A percentile compares a stretch with the other conserved stretches of the same genome.
Conservation (phyloP, 2,888 invertebrate species). For the Idaea straminata region DNA sequence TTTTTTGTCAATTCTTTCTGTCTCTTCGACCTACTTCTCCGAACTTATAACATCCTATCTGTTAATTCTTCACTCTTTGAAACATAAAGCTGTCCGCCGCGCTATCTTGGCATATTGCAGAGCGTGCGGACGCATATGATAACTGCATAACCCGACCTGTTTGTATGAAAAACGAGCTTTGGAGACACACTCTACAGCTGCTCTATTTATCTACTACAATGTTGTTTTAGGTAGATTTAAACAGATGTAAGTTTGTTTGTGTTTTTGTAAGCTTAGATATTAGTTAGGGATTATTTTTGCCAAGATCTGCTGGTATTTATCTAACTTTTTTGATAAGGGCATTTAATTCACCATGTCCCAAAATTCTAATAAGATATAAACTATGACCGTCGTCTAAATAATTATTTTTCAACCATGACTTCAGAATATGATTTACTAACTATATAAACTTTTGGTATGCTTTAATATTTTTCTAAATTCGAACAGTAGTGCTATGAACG, state of each 20-base stretch:
- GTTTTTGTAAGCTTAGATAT: neutral
- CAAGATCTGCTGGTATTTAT: neutral
- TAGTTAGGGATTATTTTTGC: neutral
- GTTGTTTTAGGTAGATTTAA: constrained; percentile 1
- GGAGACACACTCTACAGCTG: constrained; percentile 2
- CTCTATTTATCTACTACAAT: neutral
- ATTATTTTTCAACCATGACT: too few species aligned
- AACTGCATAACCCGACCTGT: constrained; percentile 53
- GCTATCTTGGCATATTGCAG: constrained; percentile 63
- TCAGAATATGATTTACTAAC: too few species aligned
- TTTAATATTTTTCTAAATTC: too few species aligned
- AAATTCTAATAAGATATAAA: too few species aligned
- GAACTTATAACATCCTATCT: constrained; percentile 19
- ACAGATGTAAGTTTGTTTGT: neutral
- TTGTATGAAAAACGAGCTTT: constrained; percentile 23
- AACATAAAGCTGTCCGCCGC: constrained; percentile 58
- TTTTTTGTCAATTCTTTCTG: neutral
- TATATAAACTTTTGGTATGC: too few species aligned
- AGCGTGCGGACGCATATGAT: constrained; percentile 62
- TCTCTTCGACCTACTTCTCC: neutral
- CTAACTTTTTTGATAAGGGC: neutral
- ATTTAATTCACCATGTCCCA: too few species aligned
- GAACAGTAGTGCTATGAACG: too few species aligned
- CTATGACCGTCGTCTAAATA: too few species aligned
- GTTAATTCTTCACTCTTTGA: constrained; percentile 29